These are phyloP conservation scores for Drosophila kanapiae DNA, from an alignment of 1,140 invertebrate genomes.

Conservation along the genomic window DNA sequence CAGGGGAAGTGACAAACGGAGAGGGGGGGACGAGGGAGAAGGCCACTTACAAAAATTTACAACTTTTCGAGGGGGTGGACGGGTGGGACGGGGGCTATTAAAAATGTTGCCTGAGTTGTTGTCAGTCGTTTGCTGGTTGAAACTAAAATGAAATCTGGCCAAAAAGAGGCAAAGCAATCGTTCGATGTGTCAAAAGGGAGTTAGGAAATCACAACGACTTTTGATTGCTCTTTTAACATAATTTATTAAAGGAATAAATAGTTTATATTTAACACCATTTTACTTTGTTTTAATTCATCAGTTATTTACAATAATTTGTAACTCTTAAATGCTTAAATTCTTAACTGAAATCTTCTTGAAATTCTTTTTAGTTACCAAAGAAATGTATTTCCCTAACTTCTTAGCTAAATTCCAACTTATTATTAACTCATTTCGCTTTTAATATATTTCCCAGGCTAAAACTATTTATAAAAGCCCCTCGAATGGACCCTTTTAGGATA, in stretches of 20 bases:
- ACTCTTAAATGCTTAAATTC: no score
- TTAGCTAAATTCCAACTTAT: no score
- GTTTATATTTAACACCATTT: no score
- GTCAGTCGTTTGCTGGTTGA: conserved; percentile 26
- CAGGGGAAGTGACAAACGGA: no score
- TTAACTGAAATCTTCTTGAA: background rate
- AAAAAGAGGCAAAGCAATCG: background rate
- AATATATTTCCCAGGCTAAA: background rate
- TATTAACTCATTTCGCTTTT: background rate
- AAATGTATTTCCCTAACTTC: background rate
- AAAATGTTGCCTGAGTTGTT: conserved; percentile 50
- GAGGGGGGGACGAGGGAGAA: no score
- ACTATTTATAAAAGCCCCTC: background rate
- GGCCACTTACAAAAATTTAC: conserved; percentile 67
- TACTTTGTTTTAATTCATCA: no score
- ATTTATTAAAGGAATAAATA: no score
- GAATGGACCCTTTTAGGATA: background rate
- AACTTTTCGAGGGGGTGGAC: conserved; percentile 45
- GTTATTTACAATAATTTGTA: no score
- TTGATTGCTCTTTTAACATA: background rate
- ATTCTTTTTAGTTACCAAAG: background rate
- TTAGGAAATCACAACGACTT: background rate
- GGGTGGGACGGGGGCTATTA: conserved; percentile 57
- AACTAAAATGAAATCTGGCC: conserved; percentile 24
- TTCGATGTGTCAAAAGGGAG: background rate